Evolutionary conservation across 2,113 vertebrate species (phyloP).

Genomic region (Phylloscopus trochiloides): DNA sequence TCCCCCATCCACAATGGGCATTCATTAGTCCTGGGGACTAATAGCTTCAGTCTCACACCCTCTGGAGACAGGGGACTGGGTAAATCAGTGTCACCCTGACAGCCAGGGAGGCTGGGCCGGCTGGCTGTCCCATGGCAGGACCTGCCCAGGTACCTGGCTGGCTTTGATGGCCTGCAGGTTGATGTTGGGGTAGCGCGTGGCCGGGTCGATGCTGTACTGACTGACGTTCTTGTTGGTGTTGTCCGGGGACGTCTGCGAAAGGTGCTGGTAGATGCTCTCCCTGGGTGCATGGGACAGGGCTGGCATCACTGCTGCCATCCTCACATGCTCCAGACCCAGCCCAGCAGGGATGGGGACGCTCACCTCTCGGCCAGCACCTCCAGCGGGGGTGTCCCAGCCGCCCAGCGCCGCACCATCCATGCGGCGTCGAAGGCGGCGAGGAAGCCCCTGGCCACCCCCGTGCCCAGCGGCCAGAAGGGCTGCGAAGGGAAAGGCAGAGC

Average conservation of each 20-base stretch:
- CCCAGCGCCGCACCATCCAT: slow-evolving; percentile 94
- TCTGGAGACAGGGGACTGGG: fast-evolving
- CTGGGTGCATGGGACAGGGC: slow-evolving; percentile 56
- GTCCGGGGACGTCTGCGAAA: slow-evolving; percentile 92
- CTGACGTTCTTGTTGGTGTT: slow-evolving; percentile 88
- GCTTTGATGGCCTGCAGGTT: slow-evolving; percentile 82
- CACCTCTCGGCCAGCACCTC: slow-evolving; percentile 90
- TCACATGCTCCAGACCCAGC: neutral
- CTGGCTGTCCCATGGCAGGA: neutral
- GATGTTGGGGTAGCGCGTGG: slow-evolving; percentile 87
- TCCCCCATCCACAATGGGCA: fast-evolving
- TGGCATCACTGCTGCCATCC: neutral
- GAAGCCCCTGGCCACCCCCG: slow-evolving; percentile 91
- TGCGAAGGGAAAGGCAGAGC: slow-evolving; percentile 44
- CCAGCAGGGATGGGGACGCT: neutral
- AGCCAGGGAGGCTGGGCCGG: neutral
- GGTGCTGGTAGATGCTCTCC: slow-evolving; percentile 89
- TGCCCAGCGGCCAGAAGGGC: slow-evolving; percentile 97
- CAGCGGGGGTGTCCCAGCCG: slow-evolving; percentile 73
- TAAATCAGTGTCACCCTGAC: neutral
- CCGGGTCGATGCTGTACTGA: slow-evolving; percentile 86
- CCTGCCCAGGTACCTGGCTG: slow-evolving; percentile 77
- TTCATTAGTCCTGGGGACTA: neutral
- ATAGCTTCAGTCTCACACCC: neutral
- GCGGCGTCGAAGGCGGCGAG: slow-evolving; percentile 86